Conservation (phyloP, 2,797 vertebrate genomes). For the Lagorchestes hirsutus region DNA sequence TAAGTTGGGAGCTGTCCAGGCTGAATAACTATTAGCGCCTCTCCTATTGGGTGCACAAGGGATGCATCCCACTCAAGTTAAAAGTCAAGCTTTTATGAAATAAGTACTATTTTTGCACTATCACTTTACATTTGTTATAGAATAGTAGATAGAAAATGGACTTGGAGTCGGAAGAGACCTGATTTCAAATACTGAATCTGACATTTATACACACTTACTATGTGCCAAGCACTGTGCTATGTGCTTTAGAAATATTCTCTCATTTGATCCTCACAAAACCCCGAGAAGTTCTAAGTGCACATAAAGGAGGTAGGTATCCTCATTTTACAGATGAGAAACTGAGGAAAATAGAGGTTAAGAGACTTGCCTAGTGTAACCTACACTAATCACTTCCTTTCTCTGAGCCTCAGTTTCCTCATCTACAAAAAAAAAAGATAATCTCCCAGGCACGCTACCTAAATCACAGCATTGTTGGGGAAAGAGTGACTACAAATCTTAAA, state of each 20-base stretch:
- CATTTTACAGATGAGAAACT: neutral
- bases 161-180: neutral
- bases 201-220: neutral
- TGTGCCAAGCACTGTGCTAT: neutral
- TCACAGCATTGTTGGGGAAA: neutral
- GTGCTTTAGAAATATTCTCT: neutral
- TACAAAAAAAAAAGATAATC: neutral
- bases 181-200: neutral
- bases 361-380: neutral
- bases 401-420: neutral
- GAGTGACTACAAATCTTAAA: neutral
- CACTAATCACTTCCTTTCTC: neutral
- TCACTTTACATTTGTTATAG: neutral
- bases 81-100: neutral
- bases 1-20: slow-evolving; percentile 82
- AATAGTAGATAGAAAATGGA: neutral
- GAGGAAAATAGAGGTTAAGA: neutral
- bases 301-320: neutral
- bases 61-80: neutral
- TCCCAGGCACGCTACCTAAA: neutral
- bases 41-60: neutral
- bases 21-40: neutral
- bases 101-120: neutral
- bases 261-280: neutral
- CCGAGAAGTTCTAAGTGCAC: neutral